Base-by-base conservation (phyloP, 2,797 vertebrate genomes). In the Neoniphon sammara region DNA sequence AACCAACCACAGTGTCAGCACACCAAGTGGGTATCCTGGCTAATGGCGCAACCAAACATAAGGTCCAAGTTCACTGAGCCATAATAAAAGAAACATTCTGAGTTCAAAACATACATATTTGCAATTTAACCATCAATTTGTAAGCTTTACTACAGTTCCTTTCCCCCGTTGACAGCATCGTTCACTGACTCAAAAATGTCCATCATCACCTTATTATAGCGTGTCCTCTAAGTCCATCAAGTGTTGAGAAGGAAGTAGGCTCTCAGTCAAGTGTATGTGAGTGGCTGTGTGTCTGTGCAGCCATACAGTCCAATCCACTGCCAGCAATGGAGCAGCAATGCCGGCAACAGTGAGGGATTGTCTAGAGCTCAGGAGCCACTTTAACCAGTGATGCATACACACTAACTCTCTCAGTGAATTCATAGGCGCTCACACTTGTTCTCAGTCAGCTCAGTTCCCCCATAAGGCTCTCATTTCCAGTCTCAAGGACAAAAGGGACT, bases 301-400 rank as follows among this genome's bases (percentile, higher is more conserved):
- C 57, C 31, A 72, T 74, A 62, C 62, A 78, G 55, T n/a, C 50
- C 75, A 77, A 67, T 5, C 60, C 61, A 54, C 47, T 66, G 83
- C 75, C 87, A 83, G 85, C 59, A 63, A 64, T 55, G 69, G 75
- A 86, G 78, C 78, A 86, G 75, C 74, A 64, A 63, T 68, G 67
- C 52, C 72, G 80, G 77, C 81, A 91, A 91, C 89, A 92, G 83
- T 88, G 86, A 77, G 78, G 83, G 89, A 91, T 88, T 91, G 89
- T 91, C 82, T 90, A 71, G 71, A 57, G 76, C 82, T 88, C 84
- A 86, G 82, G 84, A 90, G 87, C 91, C 85, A 81, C 85, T 90
- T 31, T 71, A 86, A 87, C 84, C 85, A 88, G 77, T 87, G 88
- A 89, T 85, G 85, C 90, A 87, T 82, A 80, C 78, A 85, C 89